Percentiles rank a stretch among this genome's conserved stretches.
These are phyloP conservation scores for Coendou prehensilis DNA, from an alignment of 2,797 vertebrate genomes.

Conservation along the genomic window DNA sequence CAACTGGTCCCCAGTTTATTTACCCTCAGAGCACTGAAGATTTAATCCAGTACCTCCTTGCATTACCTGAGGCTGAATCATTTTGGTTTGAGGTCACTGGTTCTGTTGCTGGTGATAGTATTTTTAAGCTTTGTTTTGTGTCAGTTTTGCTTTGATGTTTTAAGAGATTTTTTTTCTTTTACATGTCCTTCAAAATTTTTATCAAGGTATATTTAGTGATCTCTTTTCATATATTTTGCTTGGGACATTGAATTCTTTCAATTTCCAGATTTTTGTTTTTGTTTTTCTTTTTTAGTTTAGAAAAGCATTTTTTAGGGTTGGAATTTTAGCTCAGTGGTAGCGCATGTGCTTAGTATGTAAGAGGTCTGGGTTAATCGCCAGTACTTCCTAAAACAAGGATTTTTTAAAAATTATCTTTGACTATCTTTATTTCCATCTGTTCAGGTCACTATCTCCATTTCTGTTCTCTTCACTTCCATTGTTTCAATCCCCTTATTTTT, in stretches of 20 bases:
- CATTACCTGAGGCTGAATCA: background rate
- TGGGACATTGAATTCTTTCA: constrained; percentile 49
- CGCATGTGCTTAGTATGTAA: background rate
- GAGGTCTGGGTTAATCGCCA: background rate
- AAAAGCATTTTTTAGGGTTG: background rate
- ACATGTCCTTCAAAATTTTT: constrained; percentile 50
- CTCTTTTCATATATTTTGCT: constrained; percentile 54
- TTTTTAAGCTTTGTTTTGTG: constrained; percentile 33
- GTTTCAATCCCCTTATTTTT: background rate
- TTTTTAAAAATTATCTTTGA: constrained; percentile 8
- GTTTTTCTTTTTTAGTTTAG: background rate
- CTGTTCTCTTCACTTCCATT: constrained; percentile 6
- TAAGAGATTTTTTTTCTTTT: constrained; percentile 16
- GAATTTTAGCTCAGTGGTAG: background rate
- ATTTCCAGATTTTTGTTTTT: constrained; percentile 14
- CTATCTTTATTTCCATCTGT: constrained; percentile 12
- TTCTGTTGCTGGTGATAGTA: background rate
- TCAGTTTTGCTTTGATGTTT: constrained; percentile 65
- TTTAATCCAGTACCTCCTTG: constrained; percentile 2
- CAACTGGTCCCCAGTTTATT: constrained; percentile 51
- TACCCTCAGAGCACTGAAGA: constrained; percentile 18
- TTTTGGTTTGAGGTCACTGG: constrained; percentile 46
- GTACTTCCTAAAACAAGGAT: background rate
- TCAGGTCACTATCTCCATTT: background rate
- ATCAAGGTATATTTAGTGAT: background rate